Evolutionary conservation across 2,888 invertebrate species (phyloP).

Genomic region (Keiferia lycopersicella): DNA sequence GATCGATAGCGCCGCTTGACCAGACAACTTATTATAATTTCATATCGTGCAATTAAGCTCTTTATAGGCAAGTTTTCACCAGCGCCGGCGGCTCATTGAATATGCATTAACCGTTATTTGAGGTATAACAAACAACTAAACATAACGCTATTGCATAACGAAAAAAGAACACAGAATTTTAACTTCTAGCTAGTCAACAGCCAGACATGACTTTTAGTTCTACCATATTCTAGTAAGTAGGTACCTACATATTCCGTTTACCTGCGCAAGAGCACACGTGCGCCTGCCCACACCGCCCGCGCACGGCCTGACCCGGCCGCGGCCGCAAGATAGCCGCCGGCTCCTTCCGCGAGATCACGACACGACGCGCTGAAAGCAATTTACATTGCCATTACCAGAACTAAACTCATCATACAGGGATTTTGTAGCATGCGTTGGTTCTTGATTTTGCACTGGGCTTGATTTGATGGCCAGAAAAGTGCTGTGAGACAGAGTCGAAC

Average conservation of each 20-base stretch:
- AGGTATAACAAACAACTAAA: neutral
- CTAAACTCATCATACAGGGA: too few relatives aligned
- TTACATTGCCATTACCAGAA: too few relatives aligned
- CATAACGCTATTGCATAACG: neutral
- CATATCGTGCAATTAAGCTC: slow-evolving; percentile 19
- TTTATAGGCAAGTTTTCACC: slow-evolving; percentile 17
- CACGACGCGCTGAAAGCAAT: neutral
- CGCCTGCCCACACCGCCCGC: slow-evolving; percentile 30
- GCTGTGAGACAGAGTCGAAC: too few relatives aligned
- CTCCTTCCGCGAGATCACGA: neutral
- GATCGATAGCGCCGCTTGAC: slow-evolving; percentile 14
- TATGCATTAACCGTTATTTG: slow-evolving; percentile 6
- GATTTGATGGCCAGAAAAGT: too few relatives aligned
- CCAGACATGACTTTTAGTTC: too few relatives aligned
- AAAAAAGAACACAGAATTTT: neutral
- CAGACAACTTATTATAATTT: slow-evolving; percentile 14
- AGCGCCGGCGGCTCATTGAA: neutral
- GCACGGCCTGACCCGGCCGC: slow-evolving; percentile 48
- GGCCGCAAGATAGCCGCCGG: neutral
- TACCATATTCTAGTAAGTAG: too few relatives aligned
- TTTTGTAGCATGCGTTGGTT: too few relatives aligned
- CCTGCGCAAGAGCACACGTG: slow-evolving; percentile 30
- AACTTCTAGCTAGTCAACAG: neutral
- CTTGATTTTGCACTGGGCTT: too few relatives aligned
- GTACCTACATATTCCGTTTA: too few relatives aligned